Evolutionary conservation across 1,140 invertebrate species (phyloP), one percentile per base, ranked within the genome.

Genomic region (Leptinotarsa texana): DNA sequence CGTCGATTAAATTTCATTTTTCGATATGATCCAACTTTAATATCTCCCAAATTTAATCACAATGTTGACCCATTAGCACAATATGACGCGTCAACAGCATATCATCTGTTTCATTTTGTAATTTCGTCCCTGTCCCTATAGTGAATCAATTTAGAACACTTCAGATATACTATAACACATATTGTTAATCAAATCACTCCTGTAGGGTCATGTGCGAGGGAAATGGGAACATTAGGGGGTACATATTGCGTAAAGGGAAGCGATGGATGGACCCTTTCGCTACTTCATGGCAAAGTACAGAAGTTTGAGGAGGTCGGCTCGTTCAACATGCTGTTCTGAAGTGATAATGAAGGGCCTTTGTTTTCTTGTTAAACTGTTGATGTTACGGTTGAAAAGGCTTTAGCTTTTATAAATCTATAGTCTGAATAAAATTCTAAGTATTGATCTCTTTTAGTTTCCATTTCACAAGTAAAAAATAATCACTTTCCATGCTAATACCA

Each of bases 181-280:
- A 79, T 78, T 79, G 77, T 79, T 78, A 79, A 79, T 78, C 77
- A 79, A 78, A 79, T 79, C 78, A 77, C 76, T 78, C 78, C 77
- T 75, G 33, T 76, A 69, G 76, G 73, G 75, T 78, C 73, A 78
- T 75, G 76, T 77, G 75, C 57, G 70, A 68, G 76, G 78, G 78
- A 79, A 77, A 76, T 65, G 74, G 78, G 47, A 75, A 79, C 76
- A 79, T 77, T 76, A 78, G 76, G 71, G 78, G 74, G 76, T 77
- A 77, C 75, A 78, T 69, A 67, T 69, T 63, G 51, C 61, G 48
- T 49, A 47, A 24, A 75, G 75, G 77, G 72, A 74, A 69, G 49
- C 22, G 51, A 11, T 74, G 67, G 18, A 48, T 69, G 22, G 68
- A 77, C 72, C 72, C 69, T 73, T 73, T 57, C 69, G 62, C 61